Conservation (phyloP, 2,888 invertebrate genomes). For the Endomychus coccineus region DNA sequence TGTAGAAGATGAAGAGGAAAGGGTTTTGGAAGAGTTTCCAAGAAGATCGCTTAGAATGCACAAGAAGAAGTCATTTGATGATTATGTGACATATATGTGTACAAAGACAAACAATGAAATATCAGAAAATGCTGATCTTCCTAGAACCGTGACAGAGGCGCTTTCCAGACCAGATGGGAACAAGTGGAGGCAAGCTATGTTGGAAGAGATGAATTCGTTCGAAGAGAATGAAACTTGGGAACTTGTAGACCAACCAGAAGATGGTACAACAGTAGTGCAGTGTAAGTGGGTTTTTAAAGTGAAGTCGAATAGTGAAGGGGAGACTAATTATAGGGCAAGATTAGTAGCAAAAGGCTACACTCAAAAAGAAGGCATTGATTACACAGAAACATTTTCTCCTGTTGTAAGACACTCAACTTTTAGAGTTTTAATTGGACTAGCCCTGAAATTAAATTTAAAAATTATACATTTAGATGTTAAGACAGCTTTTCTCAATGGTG, state of each 20-base stretch:
- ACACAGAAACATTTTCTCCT: slow-evolving; percentile 8
- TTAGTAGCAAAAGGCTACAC: slow-evolving; percentile 7
- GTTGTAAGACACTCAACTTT: slow-evolving; percentile 11
- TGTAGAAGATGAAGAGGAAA: no score
- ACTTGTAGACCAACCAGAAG: slow-evolving; percentile 11
- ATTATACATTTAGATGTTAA: slow-evolving; percentile 13
- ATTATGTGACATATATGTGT: slow-evolving; percentile 22
- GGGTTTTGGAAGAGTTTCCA: no score
- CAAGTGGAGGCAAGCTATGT: slow-evolving; percentile 25
- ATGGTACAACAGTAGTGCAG: slow-evolving; percentile 7
- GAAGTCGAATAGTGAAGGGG: slow-evolving; percentile 4
- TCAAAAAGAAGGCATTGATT: slow-evolving; percentile 9
- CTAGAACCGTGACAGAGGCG: slow-evolving; percentile 20
- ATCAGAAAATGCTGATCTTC: no score
- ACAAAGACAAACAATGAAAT: slow-evolving; percentile 9
- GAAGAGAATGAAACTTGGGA: slow-evolving; percentile 29
- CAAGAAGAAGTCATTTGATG: no score
- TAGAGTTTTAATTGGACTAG: slow-evolving; percentile 9
- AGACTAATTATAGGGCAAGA: slow-evolving; percentile 6
- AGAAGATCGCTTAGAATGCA: no score
- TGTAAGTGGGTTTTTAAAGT: slow-evolving; percentile 12
- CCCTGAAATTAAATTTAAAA: slow-evolving; percentile 8
- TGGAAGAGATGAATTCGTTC: slow-evolving; percentile 26
- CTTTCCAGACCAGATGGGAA: slow-evolving; percentile 22
- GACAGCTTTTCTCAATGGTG: slow-evolving; percentile 12